Evolutionary conservation across 1,140 invertebrate species (phyloP).

Genomic region (Melanaphis sacchari): DNA sequence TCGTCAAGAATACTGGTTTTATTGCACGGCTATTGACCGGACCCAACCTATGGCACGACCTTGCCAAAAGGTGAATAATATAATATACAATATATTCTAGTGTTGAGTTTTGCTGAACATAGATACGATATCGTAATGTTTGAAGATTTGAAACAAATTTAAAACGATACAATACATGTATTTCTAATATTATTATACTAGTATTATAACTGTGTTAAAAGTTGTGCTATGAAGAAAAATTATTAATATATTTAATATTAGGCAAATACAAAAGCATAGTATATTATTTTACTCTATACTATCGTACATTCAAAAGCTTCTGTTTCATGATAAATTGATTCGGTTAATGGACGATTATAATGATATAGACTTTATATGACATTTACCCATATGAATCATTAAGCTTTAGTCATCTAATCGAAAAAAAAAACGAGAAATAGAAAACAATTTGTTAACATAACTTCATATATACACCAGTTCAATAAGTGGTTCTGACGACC

Average conservation of each 20-base stretch:
- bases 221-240: not conserved
- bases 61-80: conserved; percentile 3
- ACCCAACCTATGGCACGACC: conserved; percentile 23
- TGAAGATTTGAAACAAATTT: not conserved
- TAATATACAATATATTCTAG: not conserved
- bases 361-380: not conserved
- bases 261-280: not conserved
- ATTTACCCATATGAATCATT: not conserved
- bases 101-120: not conserved
- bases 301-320: not conserved
- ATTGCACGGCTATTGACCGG: conserved; percentile 13
- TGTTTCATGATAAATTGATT: not conserved
- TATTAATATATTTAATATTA: not conserved
- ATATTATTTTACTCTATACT: not conserved
- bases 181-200: not conserved
- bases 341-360: not conserved
- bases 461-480: not conserved
- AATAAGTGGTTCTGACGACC: not conserved
- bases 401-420: not conserved
- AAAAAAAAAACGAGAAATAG: not conserved
- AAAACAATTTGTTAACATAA: not conserved
- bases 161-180: not conserved
- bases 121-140: not conserved
- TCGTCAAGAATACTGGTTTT: conserved; percentile 2
- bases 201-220: not conserved